Conservation (phyloP, 2,113 vertebrate species). For the Callithrix jacchus region DNA sequence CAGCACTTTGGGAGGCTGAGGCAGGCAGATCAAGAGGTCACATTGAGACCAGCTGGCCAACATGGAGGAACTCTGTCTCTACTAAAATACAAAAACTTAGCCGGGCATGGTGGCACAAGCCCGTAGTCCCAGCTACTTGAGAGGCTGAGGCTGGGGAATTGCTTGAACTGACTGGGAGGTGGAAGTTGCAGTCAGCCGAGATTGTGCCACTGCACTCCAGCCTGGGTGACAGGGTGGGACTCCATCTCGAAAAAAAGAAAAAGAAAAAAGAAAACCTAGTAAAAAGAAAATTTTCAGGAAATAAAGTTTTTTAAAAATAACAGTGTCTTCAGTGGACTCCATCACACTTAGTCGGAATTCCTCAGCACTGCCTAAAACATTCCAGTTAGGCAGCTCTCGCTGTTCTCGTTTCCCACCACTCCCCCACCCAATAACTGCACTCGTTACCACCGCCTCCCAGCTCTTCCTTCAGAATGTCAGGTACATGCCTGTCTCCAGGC, state of each 20-base stretch:
- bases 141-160: too few species aligned
- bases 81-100: too few species aligned
- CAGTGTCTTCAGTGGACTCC: not conserved
- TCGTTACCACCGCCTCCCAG: not conserved
- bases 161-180: fast-evolving
- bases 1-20: too few species aligned
- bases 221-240: too few species aligned
- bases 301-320: not conserved
- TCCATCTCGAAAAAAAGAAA: too few species aligned
- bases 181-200: fast-evolving
- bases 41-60: too few species aligned
- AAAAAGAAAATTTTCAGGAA: too few species aligned
- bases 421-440: not conserved
- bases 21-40: too few species aligned
- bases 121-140: too few species aligned
- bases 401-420: not conserved
- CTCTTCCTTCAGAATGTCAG: not conserved
- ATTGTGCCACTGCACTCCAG: too few species aligned
- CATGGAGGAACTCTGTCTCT: too few species aligned
- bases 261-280: too few species aligned
- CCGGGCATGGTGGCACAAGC: fast-evolving
- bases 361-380: not conserved
- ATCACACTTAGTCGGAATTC: not conserved
- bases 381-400: not conserved
- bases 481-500: not conserved